Base-by-base conservation (phyloP, 2,113 vertebrate species). In the Xiphorhynchus elegans region DNA sequence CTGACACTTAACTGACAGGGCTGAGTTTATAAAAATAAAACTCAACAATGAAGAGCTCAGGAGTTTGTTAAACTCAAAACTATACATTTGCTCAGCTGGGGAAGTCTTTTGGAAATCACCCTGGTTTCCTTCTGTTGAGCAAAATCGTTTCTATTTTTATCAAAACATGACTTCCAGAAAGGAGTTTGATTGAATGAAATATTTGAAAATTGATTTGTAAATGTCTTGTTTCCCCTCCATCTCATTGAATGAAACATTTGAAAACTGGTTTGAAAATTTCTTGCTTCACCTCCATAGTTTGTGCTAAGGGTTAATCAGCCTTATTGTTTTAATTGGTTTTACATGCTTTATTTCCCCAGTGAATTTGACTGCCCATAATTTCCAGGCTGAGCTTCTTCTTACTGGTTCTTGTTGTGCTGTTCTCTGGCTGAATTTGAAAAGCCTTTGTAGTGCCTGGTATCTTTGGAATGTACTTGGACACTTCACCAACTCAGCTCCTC, bases 371-470 rank as follows among this genome's bases (percentile, higher is more conserved):
- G 67, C 25, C 53, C 53, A 93, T 70, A 90, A 84, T 35, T 94
- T 90, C 63, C 78, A 96, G 84, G 59, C 72, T 89, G 64, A 96
- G 50, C 60, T 95, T 42, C 91, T 95, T 88, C 88, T 63, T 74
- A 44, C 87, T 89, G 64, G 56, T 90, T 94, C 75, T 90, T 90
- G 35, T 68, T 90, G 35, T 68, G 72, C 29, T 69, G 42, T 50
- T 85, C 26, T 84, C 47, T 13, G 16, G 26, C 33, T 88, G 87
- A 76, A 78, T 93, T 88, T 84, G 76, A 94, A 94, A 88, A 78
- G 59, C 33, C 29, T 40, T 67, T 46, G 35, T 37, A 60, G 82
- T 81, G 68, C 46, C 60, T 0, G 0, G 56, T 86, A 80, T 95
- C 72, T 67, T 67, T 77, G 90, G 93, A 94, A 94, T 91, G 92